These are phyloP conservation scores for Mercenaria mercenaria DNA, from an alignment of 1,140 invertebrate species.

Conservation along the genomic window DNA sequence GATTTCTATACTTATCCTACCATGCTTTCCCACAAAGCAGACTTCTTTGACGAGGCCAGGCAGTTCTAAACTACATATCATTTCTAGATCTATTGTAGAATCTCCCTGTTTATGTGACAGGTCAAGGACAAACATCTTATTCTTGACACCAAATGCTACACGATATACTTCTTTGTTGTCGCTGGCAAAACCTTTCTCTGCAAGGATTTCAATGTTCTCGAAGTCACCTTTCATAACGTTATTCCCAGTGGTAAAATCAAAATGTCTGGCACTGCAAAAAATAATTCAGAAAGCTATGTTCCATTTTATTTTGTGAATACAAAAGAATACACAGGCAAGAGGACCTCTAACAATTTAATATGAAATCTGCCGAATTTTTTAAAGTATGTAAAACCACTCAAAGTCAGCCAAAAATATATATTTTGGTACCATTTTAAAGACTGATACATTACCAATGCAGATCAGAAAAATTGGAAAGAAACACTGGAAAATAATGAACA, in stretches of 20 bases:
- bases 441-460: no score
- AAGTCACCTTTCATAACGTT: conserved; percentile 28
- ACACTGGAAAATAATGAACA: no score
- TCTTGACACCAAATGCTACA: neutral
- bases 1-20: no score
- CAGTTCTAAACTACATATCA: conserved; percentile 7
- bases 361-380: no score
- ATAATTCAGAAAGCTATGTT: no score
- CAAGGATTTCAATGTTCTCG: neutral
- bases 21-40: conserved; percentile 40
- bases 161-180: neutral
- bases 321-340: no score
- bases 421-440: no score
- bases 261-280: neutral
- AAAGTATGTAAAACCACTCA: no score
- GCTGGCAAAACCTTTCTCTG: neutral
- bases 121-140: conserved; percentile 39
- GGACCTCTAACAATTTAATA: no score
- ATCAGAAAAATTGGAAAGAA: no score
- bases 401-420: no score
- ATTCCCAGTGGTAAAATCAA: neutral
- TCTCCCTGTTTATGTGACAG: neutral
- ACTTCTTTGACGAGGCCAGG: conserved; percentile 45
- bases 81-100: neutral
- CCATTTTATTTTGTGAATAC: neutral